phyloP scores from a whole-genome alignment of 1,140 invertebrate species.

The Eciton burchellii region DNA sequence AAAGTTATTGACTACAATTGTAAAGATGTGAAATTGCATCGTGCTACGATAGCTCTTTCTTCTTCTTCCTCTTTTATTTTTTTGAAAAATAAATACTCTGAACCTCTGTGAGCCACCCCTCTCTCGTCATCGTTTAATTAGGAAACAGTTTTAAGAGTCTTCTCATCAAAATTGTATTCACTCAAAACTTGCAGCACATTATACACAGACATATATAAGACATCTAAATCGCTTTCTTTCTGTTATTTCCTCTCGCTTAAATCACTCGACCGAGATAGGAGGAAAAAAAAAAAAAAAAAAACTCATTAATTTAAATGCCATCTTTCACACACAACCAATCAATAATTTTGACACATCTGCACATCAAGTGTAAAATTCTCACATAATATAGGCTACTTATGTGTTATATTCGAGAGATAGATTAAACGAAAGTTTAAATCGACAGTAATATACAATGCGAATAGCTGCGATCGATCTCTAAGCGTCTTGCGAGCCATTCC shows the following conservation, averaged over 20 bases:
- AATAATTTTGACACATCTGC: conserved; percentile 78
- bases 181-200: conserved; percentile 51
- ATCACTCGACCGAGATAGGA: conserved; percentile 61
- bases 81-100: conserved; percentile 71
- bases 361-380: conserved; percentile 79
- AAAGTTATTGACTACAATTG: conserved; percentile 75
- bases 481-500: conserved; percentile 62
- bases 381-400: conserved; percentile 74
- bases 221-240: conserved; percentile 33
- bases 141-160: conserved; percentile 43
- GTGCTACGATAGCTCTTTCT: conserved; percentile 38
- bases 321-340: conserved; percentile 80
- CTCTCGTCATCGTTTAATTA: conserved; percentile 49
- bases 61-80: conserved; percentile 73
- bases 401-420: conserved; percentile 73
- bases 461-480: conserved; percentile 79
- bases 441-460: conserved; percentile 75
- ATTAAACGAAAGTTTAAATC: conserved; percentile 63
- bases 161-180: conserved; percentile 49
- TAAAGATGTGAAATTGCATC: conserved; percentile 67
- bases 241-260: conserved; percentile 32
- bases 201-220: conserved; percentile 54
- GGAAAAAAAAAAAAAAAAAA: no score
- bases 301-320: conserved; percentile 69
- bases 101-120: conserved; percentile 51